Evolutionary conservation across 1,140 invertebrate species (phyloP), one percentile per base, ranked within the genome.

Genomic region (Dendrolimus punctatus): DNA sequence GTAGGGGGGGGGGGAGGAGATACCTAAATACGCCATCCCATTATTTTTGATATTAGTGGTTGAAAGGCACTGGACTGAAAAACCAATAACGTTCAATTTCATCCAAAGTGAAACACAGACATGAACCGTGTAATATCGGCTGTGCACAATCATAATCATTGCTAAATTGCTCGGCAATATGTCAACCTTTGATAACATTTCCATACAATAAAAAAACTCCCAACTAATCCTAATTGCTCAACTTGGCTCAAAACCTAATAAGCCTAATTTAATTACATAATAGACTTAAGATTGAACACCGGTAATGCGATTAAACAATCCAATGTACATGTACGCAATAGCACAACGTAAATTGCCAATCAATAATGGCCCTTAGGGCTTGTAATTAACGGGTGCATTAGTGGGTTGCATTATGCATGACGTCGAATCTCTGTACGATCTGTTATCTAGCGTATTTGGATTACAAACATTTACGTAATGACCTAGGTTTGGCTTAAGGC

Each of bases 371-470:
- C 68, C 70, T 68, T 63, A 73, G 72, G 71, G 66, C 64, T 44
- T 64, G 66, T 73, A 75, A 80, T 78, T 78, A 78, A 75, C 71
- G 58, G 65, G 53, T 68, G 67, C 71, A 81, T 80, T 76, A 80
- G 68, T 62, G 60, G 51, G 47, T 49, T 80, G 69, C 66, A 80
- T 82, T 73, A 82, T 82, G 73, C 71, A 82, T 76, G 63, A 63
- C 62, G 66, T 60, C 57, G 62, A 71, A 76, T 75, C 71, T 66
- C 63, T 65, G 51, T 55, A 50, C 48, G 41, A 53, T 51, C 64
- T 68, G 68, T 76, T 75, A 73, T 76, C 74, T 67, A 59, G 58
- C 54, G 61, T 60, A 61, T 64, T 59, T 58, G 46, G 60, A 61
- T 67, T 70, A 65, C 67, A 67, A 73, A 66, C 64, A 71, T 70